Conservation (phyloP, 2,797 vertebrate species). For the Coendou prehensilis region DNA sequence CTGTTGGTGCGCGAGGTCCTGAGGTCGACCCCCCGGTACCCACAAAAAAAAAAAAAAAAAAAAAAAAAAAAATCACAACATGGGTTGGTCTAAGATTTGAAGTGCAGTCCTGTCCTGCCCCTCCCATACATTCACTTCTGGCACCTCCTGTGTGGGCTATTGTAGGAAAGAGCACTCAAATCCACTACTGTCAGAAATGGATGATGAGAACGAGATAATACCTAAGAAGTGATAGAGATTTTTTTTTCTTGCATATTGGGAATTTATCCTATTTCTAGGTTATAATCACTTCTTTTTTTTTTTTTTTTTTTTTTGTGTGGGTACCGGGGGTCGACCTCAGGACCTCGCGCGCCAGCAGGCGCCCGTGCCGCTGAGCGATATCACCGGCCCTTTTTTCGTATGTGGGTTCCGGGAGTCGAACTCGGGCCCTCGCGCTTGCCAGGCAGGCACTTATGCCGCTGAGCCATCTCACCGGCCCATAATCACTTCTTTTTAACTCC, state of each 20-base stretch:
- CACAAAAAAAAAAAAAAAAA: too few relatives aligned
- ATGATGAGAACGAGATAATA: rapidly evolving
- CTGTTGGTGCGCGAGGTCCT: too few relatives aligned
- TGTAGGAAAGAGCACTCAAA: neutral
- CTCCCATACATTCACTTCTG: neutral
- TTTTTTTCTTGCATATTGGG: neutral
- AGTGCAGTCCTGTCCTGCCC: rapidly evolving
- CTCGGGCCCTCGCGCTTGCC: too few relatives aligned
- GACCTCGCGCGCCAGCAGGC: too few relatives aligned
- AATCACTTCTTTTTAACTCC: neutral
- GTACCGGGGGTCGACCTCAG: too few relatives aligned
- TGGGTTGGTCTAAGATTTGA: rapidly evolving
- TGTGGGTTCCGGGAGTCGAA: too few relatives aligned
- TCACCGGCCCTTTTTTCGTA: too few relatives aligned
- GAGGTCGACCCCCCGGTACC: too few relatives aligned
- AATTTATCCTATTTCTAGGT: neutral
- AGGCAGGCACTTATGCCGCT: too few relatives aligned
- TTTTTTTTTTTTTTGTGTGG: neutral
- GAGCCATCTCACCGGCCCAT: too few relatives aligned
- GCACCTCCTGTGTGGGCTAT: neutral
- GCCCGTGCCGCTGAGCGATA: too few relatives aligned
- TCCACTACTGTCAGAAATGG: rapidly evolving
- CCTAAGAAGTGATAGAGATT: rapidly evolving
- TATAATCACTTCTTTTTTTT: neutral
- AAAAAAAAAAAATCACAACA: neutral